Conservation (phyloP, 2,888 invertebrate species). For the Drosophila kanekoi region DNA sequence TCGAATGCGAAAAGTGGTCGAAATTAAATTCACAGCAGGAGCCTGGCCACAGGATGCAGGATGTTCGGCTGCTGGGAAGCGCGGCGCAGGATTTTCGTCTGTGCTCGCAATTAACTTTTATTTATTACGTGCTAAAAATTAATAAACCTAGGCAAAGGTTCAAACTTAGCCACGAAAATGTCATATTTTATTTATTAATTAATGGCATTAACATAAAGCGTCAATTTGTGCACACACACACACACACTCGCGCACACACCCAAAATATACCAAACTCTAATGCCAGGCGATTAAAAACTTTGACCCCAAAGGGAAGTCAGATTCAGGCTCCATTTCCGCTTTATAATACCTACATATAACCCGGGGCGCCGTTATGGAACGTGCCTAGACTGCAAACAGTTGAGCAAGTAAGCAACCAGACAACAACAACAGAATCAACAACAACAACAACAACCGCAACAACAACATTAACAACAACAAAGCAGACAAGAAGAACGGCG, state of each 20-base stretch:
- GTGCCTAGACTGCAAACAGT: slow-evolving; percentile 71
- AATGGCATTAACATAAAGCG: slow-evolving; percentile 76
- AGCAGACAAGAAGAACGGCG: slow-evolving; percentile 46
- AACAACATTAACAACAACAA: slow-evolving; percentile 25
- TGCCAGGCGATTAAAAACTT: slow-evolving; percentile 72
- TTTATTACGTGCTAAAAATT: slow-evolving; percentile 79
- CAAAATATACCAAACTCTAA: slow-evolving; percentile 15
- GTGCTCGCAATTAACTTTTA: slow-evolving; percentile 55
- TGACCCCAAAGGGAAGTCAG: slow-evolving; percentile 35
- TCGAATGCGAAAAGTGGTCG: neutral
- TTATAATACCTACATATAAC: slow-evolving; percentile 56
- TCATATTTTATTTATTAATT: slow-evolving; percentile 79
- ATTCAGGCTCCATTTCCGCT: slow-evolving; percentile 42
- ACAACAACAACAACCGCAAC: slow-evolving; percentile 12
- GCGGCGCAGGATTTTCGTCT: slow-evolving; percentile 6
- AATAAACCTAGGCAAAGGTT: slow-evolving; percentile 53
- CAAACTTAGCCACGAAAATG: slow-evolving; percentile 48
- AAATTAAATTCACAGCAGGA: slow-evolving; percentile 28
- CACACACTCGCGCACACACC: neutral
- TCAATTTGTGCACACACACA: slow-evolving; percentile 64
- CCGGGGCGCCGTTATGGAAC: slow-evolving; percentile 54
- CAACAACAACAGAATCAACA: slow-evolving; percentile 31
- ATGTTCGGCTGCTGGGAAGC: too few species aligned
- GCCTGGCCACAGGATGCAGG: slow-evolving; percentile 29
- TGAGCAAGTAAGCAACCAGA: slow-evolving; percentile 10